These are phyloP conservation scores for Microtus pennsylvanicus DNA, from an alignment of 2,113 vertebrate species.

Conservation along the genomic window DNA sequence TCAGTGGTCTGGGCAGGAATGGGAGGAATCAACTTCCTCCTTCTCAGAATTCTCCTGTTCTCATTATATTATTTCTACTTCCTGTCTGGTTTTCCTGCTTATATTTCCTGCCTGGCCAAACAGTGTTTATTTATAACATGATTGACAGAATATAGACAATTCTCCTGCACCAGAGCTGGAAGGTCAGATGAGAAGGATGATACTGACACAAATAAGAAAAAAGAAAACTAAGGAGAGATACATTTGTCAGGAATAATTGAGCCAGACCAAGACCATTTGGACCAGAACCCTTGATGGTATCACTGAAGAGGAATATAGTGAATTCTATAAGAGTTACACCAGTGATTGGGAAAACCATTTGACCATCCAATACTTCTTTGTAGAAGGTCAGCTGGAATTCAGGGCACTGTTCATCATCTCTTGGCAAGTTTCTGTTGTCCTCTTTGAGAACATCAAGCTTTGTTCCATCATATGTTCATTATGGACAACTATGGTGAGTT, in stretches of 20 bases:
- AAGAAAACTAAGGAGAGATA: slow-evolving; percentile 98
- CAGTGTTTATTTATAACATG: no score
- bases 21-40: no score
- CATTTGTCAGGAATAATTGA: slow-evolving; percentile 95
- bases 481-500: slow-evolving; percentile 98
- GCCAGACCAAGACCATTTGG: slow-evolving; percentile 95
- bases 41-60: no score
- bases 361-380: slow-evolving; percentile 96
- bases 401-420: slow-evolving; percentile 76
- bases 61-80: no score
- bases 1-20: no score
- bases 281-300: slow-evolving; percentile 96
- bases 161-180: slow-evolving; percentile 80
- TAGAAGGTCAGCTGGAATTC: slow-evolving; percentile 96
- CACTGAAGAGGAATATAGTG: slow-evolving; percentile 91
- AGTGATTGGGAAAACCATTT: neutral
- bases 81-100: no score
- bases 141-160: no score
- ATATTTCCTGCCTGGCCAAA: no score
- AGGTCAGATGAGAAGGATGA: slow-evolving; percentile 94
- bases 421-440: neutral
- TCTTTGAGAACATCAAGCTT: slow-evolving; percentile 95
- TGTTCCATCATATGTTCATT: slow-evolving; percentile 95
- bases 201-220: slow-evolving; percentile 91
- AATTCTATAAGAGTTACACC: neutral